Evolutionary conservation across 2,113 vertebrate species (phyloP).

Genomic region (Geococcyx californianus): DNA sequence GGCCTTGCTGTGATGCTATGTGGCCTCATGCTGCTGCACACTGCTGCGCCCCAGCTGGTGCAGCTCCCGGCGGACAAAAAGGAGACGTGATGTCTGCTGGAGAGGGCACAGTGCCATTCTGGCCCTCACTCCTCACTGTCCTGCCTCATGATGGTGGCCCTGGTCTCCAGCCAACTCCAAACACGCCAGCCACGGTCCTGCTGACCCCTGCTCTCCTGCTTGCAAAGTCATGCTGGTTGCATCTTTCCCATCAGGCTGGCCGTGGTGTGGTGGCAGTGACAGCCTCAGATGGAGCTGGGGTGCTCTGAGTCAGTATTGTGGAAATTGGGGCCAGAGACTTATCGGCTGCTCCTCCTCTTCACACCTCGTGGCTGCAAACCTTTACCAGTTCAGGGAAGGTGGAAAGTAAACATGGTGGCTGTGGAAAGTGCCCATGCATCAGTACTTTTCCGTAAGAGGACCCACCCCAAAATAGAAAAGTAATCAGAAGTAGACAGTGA

Average conservation of each 20-base stretch:
- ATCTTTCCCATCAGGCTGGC: background rate
- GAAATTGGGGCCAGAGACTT: background rate
- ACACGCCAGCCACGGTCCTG: rapidly evolving
- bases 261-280: background rate
- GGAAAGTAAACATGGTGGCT: constrained; percentile 6
- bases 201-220: background rate
- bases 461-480: background rate
- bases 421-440: background rate
- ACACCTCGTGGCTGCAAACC: background rate
- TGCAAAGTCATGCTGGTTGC: rapidly evolving
- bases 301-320: background rate
- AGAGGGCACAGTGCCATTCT: rapidly evolving
- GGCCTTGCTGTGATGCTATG: constrained; percentile 87
- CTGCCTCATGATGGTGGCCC: rapidly evolving
- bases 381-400: background rate
- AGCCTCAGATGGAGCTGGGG: background rate
- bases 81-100: background rate
- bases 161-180: background rate
- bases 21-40: constrained; percentile 87
- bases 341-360: constrained; percentile 3
- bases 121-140: background rate
- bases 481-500: background rate
- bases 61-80: constrained; percentile 57
- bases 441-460: background rate
- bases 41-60: constrained; percentile 49